Base-by-base conservation (phyloP, 2,113 vertebrate genomes). In the Oncorhynchus masou region DNA sequence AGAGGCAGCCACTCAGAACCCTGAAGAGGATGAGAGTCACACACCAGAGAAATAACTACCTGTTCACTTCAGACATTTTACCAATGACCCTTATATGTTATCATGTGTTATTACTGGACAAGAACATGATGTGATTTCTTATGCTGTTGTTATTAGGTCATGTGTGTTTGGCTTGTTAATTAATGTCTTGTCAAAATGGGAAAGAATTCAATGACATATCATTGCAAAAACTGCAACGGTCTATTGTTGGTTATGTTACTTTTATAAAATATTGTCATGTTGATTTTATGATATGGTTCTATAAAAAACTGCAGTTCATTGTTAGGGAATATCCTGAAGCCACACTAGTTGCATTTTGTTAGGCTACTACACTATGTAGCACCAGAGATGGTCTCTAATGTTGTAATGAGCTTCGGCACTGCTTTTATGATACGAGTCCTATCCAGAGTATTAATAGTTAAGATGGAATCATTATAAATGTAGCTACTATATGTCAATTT, bases 41-140 rank as follows among this genome's bases (percentile, higher is more conserved):
- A 86, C 78, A 65, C 92, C 92, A 8, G 94, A 94, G 81, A 94
- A 94, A 92, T 94, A 68, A 90, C 16, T 54, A 19, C 51, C 51
- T 54, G 3, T 54, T 54, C 51, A 54, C 51, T 51, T 20, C 19
- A 62, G 59, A 62, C 59, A 62, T 62, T 62, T 62, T 45, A 11
- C 39, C 39, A 45, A 45, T 0, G 2, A 45, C 39, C 39, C 39
- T 62, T 22, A 22, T 62, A 62, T 22, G 59, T 62, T 16, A 27
- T 25, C 4, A 67, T 59, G 16, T 16, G 64, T 75, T 71, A 11
- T 73, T 49, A 19, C 51, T 15, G 71, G 48, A n/a, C 8, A 59
- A 27, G 77, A 31, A 71, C 60, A 20, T 54, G 68, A 62, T 74
- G 65, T 73, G 71, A 74, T 24, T 75, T 34, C 68, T 72, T 67